Conservation (phyloP, 2,113 vertebrate genomes). For the Natator depressus region DNA sequence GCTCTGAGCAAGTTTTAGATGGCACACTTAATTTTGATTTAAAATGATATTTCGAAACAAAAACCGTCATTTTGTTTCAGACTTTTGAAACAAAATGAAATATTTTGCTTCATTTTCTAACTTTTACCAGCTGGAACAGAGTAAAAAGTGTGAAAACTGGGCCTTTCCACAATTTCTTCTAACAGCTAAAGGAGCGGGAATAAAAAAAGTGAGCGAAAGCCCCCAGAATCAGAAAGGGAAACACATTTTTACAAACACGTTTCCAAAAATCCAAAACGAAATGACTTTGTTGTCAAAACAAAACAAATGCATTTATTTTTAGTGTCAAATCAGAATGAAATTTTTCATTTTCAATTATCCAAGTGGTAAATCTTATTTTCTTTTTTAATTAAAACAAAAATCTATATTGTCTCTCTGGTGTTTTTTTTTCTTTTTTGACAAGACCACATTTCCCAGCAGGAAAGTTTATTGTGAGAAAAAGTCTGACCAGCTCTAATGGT, state of each 20-base stretch:
- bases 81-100: not conserved
- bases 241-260: not conserved
- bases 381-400: not conserved
- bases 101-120: not conserved
- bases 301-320: not conserved
- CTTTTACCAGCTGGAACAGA: not conserved
- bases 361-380: not conserved
- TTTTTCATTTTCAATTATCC: not conserved
- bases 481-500: too few species aligned
- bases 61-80: not conserved
- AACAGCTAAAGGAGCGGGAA: not conserved
- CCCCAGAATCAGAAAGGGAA: not conserved
- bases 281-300: not conserved
- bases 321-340: not conserved
- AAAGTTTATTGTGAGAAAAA: not conserved
- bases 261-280: not conserved
- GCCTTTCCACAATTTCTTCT: not conserved
- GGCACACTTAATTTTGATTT: not conserved
- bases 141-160: not conserved
- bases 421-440: not conserved
- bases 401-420: not conserved
- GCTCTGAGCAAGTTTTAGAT: not conserved
- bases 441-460: not conserved
- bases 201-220: not conserved
- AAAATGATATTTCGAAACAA: not conserved